phyloP scores from a whole-genome alignment of 2,797 vertebrate species.

The Zalophus californianus region DNA sequence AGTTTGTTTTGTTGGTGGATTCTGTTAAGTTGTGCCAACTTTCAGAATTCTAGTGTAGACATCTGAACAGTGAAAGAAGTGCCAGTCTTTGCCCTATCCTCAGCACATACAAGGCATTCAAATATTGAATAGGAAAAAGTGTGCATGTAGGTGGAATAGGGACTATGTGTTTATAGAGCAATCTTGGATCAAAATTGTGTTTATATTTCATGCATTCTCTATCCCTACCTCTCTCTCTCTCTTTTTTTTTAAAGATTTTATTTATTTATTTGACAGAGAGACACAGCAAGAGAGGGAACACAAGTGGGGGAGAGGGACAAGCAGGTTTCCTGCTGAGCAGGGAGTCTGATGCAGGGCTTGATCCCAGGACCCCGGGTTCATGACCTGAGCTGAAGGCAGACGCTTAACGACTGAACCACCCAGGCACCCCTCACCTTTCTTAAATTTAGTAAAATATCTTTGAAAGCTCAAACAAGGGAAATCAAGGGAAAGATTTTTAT shows the following conservation, averaged over 20 bases:
- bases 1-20: conserved; percentile 45
- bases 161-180: conserved; percentile 32
- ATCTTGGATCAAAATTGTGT: conserved; percentile 8
- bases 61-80: neutral
- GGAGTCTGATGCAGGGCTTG: too few relatives aligned
- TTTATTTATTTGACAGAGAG: too few relatives aligned
- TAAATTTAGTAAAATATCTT: conserved; percentile 37
- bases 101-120: neutral
- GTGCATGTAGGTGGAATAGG: neutral
- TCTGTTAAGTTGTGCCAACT: conserved; percentile 41
- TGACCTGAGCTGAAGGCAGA: too few relatives aligned
- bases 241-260: too few relatives aligned
- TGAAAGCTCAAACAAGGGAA: conserved; percentile 18
- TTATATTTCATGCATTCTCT: conserved; percentile 25
- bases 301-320: too few relatives aligned
- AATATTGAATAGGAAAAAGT: conserved; percentile 46
- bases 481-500: conserved; percentile 39
- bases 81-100: neutral
- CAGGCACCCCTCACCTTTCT: neutral
- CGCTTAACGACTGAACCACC: too few relatives aligned
- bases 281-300: too few relatives aligned
- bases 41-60: neutral
- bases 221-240: neutral
- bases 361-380: too few relatives aligned
- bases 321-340: too few relatives aligned